Conservation (phyloP, 1,140 invertebrate species). For the Trypoxylus dichotomus region DNA sequence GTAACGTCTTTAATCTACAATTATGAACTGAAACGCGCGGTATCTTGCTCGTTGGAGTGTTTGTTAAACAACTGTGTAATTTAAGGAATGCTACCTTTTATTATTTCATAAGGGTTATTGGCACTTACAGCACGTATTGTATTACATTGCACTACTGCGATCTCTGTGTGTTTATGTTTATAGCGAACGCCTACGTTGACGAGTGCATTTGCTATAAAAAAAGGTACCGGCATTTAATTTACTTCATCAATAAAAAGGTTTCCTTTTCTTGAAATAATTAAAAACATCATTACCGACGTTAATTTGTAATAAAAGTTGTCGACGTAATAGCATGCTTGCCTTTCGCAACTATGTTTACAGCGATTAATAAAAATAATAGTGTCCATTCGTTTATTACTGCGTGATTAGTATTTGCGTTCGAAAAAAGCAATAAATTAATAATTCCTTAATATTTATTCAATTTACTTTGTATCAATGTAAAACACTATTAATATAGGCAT, state of each 20-base stretch:
- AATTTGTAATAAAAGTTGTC: not conserved
- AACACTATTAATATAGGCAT: no score
- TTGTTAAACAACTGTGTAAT: constrained; percentile 30
- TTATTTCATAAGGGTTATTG: constrained; percentile 26
- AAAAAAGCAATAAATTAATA: no score
- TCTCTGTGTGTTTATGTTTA: constrained; percentile 14
- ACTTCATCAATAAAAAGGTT: not conserved
- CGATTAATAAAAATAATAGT: no score
- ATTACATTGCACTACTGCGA: constrained; percentile 14
- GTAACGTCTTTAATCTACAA: constrained; percentile 7
- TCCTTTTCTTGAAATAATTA: not conserved
- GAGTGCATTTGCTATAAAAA: not conserved
- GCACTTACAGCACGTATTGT: constrained; percentile 22
- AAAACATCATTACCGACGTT: not conserved
- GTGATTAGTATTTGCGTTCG: no score
- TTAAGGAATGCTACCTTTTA: constrained; percentile 25
- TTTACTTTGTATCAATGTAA: no score
- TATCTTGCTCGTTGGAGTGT: constrained; percentile 16
- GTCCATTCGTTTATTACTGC: no score
- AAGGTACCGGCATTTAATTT: not conserved
- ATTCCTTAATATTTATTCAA: not conserved
- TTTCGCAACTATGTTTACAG: not conserved
- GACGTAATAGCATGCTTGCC: not conserved
- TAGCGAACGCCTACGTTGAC: constrained; percentile 5
- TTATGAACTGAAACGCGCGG: constrained; percentile 15